These are phyloP conservation scores for Tipula unca DNA, from an alignment of 2,888 invertebrate species.

Conservation along the genomic window DNA sequence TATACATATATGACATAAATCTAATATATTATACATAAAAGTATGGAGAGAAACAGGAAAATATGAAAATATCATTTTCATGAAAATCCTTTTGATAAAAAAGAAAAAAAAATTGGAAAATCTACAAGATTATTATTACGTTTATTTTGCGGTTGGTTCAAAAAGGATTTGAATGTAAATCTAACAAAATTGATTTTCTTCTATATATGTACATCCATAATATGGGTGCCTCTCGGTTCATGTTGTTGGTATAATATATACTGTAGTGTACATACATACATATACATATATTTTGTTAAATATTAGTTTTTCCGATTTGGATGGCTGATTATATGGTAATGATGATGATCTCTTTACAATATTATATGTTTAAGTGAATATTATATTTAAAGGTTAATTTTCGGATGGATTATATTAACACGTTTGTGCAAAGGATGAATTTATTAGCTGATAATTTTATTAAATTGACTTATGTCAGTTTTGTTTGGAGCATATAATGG, in stretches of 20 bases:
- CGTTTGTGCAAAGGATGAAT: neutral
- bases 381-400: neutral
- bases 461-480: neutral
- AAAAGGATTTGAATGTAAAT: constrained; percentile 8
- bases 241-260: neutral
- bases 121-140: constrained; percentile 14
- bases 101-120: neutral
- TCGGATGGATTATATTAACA: neutral
- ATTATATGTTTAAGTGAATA: neutral
- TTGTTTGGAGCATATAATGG: neutral
- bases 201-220: neutral
- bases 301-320: constrained; percentile 8
- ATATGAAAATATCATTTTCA: constrained; percentile 8
- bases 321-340: neutral
- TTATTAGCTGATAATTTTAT: neutral
- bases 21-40: neutral
- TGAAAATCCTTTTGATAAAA: neutral
- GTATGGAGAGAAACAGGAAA: neutral
- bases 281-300: neutral
- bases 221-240: neutral
- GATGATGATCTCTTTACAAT: constrained; percentile 14
- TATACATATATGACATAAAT: neutral
- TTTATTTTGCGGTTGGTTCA: constrained; percentile 8
- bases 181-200: constrained; percentile 14
- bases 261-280: too few species aligned